These are phyloP conservation scores for Mythimna loreyi DNA, from an alignment of 2,888 invertebrate genomes.

Conservation along the genomic window DNA sequence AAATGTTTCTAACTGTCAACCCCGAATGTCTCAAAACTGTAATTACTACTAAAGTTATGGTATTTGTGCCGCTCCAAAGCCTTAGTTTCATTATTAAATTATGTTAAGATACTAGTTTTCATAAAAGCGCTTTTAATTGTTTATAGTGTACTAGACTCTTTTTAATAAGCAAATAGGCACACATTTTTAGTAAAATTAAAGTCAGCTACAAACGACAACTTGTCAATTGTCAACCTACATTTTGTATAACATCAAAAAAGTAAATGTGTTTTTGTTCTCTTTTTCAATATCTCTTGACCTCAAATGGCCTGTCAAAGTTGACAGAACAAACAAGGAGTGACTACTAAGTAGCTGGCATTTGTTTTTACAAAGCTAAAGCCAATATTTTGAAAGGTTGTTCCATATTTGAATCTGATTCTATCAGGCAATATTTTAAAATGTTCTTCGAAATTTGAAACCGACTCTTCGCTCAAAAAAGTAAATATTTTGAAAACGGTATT, in stretches of 20 bases:
- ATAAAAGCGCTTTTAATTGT: too few species aligned
- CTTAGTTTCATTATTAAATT: too few species aligned
- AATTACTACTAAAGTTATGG: too few species aligned
- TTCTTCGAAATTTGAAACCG: background rate
- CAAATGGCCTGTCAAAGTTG: constrained; percentile 27
- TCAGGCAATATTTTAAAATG: background rate
- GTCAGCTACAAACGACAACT: background rate
- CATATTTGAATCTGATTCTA: background rate
- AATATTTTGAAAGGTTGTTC: background rate
- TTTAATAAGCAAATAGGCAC: background rate
- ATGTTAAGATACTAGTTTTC: too few species aligned
- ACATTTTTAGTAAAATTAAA: background rate
- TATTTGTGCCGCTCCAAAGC: too few species aligned
- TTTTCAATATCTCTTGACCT: constrained; percentile 9
- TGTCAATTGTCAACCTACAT: constrained; percentile 24
- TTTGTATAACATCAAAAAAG: constrained; percentile 1
- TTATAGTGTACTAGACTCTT: background rate
- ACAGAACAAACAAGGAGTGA: constrained; percentile 30
- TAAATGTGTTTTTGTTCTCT: background rate
- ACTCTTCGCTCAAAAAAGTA: too few species aligned
- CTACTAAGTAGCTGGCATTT: constrained; percentile 13
- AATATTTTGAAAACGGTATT: too few species aligned
- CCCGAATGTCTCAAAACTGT: too few species aligned
- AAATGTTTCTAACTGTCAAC: too few species aligned
- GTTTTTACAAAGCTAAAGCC: constrained; percentile 5